phyloP scores from a whole-genome alignment of 30 jellyfish, hydroid and myxozoan species.

The Pelagia noctiluca region DNA sequence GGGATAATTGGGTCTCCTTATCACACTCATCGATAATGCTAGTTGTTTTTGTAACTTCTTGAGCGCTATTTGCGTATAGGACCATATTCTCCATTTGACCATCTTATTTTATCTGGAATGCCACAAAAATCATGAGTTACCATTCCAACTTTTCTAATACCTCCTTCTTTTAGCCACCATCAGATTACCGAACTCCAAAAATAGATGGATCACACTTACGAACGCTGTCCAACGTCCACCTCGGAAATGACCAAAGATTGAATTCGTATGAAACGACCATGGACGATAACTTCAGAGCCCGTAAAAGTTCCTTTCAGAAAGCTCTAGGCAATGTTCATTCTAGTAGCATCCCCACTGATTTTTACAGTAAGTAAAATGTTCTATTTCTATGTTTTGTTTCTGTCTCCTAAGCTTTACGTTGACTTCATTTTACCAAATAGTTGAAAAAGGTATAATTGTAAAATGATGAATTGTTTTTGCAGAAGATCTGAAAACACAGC shows the following conservation, averaged over 20 bases:
- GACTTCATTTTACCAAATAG: too few species aligned
- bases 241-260: conserved; percentile 64
- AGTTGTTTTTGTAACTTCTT: too few species aligned
- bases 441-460: background rate
- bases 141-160: background rate
- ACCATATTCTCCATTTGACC: background rate
- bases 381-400: background rate
- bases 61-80: too few species aligned
- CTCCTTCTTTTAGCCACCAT: conserved; percentile 70
- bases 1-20: background rate
- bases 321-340: conserved; percentile 53
- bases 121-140: background rate
- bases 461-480: background rate
- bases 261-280: conserved; percentile 69
- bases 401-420: too few species aligned
- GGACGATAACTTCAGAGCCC: conserved; percentile 48
- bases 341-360: conserved; percentile 76
- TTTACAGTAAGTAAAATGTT: conserved; percentile 49
- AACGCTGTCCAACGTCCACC: conserved; percentile 71
- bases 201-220: conserved; percentile 76
- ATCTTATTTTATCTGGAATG: too few species aligned
- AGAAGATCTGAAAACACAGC: conserved; percentile 45
- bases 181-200: conserved; percentile 53
- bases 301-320: conserved; percentile 6
- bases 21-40: too few species aligned